Percentiles rank a stretch among this genome's conserved stretches.
These are phyloP conservation scores for Danaus chrysippus DNA, from an alignment of 2,888 invertebrate genomes.

Conservation along the genomic window DNA sequence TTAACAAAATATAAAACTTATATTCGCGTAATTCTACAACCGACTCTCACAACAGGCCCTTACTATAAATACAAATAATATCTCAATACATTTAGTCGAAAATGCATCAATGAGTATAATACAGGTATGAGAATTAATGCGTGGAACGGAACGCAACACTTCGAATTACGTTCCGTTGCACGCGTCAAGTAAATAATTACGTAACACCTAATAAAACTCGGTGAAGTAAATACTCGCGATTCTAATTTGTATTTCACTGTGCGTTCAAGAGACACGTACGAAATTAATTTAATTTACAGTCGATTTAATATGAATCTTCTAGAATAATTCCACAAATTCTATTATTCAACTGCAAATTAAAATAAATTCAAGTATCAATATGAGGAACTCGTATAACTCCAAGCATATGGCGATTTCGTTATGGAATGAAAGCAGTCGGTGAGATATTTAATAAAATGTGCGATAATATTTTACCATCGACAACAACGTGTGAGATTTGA, in stretches of 20 bases:
- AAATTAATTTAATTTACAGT: not conserved
- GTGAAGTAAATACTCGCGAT: constrained; percentile 52
- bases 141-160: constrained; percentile 28
- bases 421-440: constrained; percentile 24
- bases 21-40: constrained; percentile 13
- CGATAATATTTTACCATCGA: not conserved
- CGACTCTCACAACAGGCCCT: constrained; percentile 13
- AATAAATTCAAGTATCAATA: constrained; percentile 9
- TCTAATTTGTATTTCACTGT: constrained; percentile 16
- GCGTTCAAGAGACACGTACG: constrained; percentile 1
- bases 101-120: constrained; percentile 74
- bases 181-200: constrained; percentile 38
- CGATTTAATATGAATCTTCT: not conserved
- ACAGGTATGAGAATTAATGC: constrained; percentile 53
- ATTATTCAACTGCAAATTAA: not conserved
- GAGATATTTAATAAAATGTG: constrained; percentile 14
- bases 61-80: constrained; percentile 40
- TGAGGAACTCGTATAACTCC: constrained; percentile 2
- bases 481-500: constrained; percentile 5
- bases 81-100: constrained; percentile 56
- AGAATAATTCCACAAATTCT: not conserved
- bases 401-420: constrained; percentile 5
- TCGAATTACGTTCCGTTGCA: constrained; percentile 26
- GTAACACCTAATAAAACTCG: constrained; percentile 69
- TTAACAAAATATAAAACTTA: constrained; percentile 10